A percentile compares a stretch with the other conserved stretches of the same genome.
These are phyloP conservation scores for Kuschelorhynchus macadamiae DNA, from an alignment of 2,888 invertebrate genomes.

Conservation along the genomic window DNA sequence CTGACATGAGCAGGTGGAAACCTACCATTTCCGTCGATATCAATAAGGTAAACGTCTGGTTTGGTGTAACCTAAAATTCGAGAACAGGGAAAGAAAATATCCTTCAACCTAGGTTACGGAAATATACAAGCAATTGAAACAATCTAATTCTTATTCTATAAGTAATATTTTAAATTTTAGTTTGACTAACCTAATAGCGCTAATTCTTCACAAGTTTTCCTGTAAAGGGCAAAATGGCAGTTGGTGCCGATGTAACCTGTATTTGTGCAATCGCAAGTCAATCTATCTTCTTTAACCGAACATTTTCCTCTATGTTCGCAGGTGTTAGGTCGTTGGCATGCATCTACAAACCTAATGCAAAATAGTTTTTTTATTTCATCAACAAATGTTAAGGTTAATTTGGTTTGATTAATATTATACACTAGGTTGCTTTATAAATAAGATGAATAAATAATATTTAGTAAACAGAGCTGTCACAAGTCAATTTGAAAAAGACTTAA, in stretches of 20 bases:
- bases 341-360: constrained; percentile 89
- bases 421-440: too few species aligned
- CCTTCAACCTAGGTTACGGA: background rate
- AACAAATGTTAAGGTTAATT: too few species aligned
- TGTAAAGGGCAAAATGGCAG: constrained; percentile 93
- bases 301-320: constrained; percentile 95
- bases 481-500: too few species aligned
- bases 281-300: constrained; percentile 88
- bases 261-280: constrained; percentile 90
- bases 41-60: constrained; percentile 92
- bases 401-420: too few species aligned
- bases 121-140: background rate
- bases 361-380: too few species aligned
- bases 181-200: constrained; percentile 80
- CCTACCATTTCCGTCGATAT: constrained; percentile 94
- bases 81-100: constrained; percentile 28
- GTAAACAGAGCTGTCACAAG: too few species aligned
- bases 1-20: constrained; percentile 93
- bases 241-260: constrained; percentile 95
- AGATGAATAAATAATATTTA: too few species aligned
- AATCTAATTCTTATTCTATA: too few species aligned
- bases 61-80: constrained; percentile 77
- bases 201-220: constrained; percentile 93
- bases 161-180: too few species aligned
- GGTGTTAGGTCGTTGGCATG: constrained; percentile 89